Percentiles rank a stretch among this genome's conserved stretches.
Evolutionary conservation across 2,888 invertebrate species (phyloP).

Genomic region (Endotricha flammealis): DNA sequence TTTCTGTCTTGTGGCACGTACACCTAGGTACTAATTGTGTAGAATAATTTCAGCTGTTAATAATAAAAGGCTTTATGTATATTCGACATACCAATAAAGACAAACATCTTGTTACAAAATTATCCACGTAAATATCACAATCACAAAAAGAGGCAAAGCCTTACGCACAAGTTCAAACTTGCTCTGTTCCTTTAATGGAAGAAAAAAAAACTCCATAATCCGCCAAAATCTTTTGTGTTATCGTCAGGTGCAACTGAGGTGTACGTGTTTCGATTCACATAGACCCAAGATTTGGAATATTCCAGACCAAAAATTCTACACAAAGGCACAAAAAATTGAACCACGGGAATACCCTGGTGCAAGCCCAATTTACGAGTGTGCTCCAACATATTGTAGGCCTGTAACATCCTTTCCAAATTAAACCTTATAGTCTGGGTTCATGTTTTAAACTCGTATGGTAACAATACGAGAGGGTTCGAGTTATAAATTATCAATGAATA

Average conservation of each 20-base stretch:
- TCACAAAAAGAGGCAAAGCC: no score
- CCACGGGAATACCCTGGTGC: slow-evolving; percentile 45
- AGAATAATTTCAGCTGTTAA: no score
- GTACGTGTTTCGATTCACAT: slow-evolving; percentile 34
- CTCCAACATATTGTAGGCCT: slow-evolving; percentile 3
- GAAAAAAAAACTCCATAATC: slow-evolving; percentile 16
- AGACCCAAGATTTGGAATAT: slow-evolving; percentile 17
- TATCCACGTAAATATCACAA: slow-evolving; percentile 1
- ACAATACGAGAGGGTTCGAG: slow-evolving; percentile 17
- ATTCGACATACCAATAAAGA: no score
- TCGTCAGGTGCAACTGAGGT: slow-evolving; percentile 32
- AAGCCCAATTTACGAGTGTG: slow-evolving; percentile 21
- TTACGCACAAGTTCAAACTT: slow-evolving; percentile 8
- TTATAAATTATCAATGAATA: slow-evolving; percentile 40
- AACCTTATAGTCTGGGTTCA: slow-evolving; percentile 19
- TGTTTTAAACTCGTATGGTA: slow-evolving; percentile 18
- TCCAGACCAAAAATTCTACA: slow-evolving; percentile 25
- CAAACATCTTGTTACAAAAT: no score
- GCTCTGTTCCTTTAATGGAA: not conserved
- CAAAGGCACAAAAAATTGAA: slow-evolving; percentile 42
- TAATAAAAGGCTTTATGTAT: no score
- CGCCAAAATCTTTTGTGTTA: slow-evolving; percentile 25
- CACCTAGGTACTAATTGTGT: no score
- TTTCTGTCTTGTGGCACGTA: no score
- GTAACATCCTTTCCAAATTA: slow-evolving; percentile 16